Evolutionary conservation across 2,113 vertebrate species (phyloP), one percentile per base, ranked within the genome.

Genomic region (Microcebus murinus): DNA sequence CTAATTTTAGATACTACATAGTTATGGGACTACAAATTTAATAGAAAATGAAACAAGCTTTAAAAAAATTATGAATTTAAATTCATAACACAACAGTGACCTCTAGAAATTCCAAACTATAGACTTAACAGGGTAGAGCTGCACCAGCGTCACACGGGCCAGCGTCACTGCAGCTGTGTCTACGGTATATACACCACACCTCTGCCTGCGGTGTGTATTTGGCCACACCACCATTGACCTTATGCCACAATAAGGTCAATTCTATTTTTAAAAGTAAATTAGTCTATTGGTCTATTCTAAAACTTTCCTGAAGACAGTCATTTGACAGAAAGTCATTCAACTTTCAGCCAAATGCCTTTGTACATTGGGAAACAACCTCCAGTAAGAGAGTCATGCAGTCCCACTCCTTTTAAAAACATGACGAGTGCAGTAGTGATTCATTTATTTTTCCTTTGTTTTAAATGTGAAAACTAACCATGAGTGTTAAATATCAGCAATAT

Each of bases 401-500:
- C 21, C 34, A 42, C 31, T 57, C 45, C 36, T 87, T 95, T 79
- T 63, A 86, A 91, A 94, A 91, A 68, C 7, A 92, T 80, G 42
- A 68, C 59, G 76, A 76, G 85, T 12, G 31, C 9, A 52, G 42
- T 13, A 86, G n/a, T 55, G 67, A 94, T 76, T 94, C 92, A 74
- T 57, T 25, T 68, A 42, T 55, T 79, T 21, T 80, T 10, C 39
- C 70, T 1, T 36, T 17, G 45, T 61, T 50, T 92, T 55, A 90
- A 92, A 82, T 45, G 15, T 70, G 31, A 94, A 97, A 92, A 92
- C 52, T 81, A 94, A 73, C 34, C 39, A 48, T 39, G 55, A 79
- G 88, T 59, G 63, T 68, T 91, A 88, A 81, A 94, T 61, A 85
- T 91, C 76, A 76, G 65, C 67, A 97, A 83, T 50, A 83, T 11